Base-by-base conservation (phyloP, 2,113 vertebrate genomes). In the Cyphomyrus plagiostoma region DNA sequence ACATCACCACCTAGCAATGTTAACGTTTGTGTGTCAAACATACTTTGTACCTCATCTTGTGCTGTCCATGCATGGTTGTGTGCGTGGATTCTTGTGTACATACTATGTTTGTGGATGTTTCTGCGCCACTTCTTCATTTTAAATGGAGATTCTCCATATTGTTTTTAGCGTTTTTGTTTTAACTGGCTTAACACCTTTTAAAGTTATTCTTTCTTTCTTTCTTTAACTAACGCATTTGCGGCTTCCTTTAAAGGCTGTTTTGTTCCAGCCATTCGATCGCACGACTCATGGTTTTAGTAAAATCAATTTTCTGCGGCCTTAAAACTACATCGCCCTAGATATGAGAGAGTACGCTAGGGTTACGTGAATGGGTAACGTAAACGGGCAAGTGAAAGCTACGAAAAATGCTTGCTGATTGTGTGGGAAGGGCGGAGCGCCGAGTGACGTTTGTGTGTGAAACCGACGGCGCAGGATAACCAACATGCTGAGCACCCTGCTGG, bases 401-500 rank as follows among this genome's bases (percentile, higher is more conserved):
- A 26, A 17, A 39, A 39, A 39, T 77, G 26, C 13, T 39, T 39
- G 70, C 35, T 39, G 35, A 39, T 5, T 5, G 11, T 0, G 70
- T 39, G 70, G 70, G n/a, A 66, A 4, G n/a, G 62, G 2, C 3
- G n/a, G 17, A 84, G 0, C n/a, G 9, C 42, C 11, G 19, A 45
- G 39, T 39, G 11, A 5, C 74, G 56, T 80, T 45, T 90, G 42
- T 84, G 77, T 42, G 35, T 42, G 77, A 82, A 82, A 86, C 48
- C 19, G 3, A 35, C 50, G 89, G 92, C 90, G 0, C 87, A 98
- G 97, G 93, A 95, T 97, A 1, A 93, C 95, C 0, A 52, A 88
- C 0, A 92, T 66, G 0, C 90, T 98, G 17, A 97, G 96, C 94
- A 95, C 91, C 83, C 94, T 95, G 91, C 93, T 98, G 90, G 96